Conservation (phyloP, 2,888 invertebrate species). For the Aproaerema taeniolella region DNA sequence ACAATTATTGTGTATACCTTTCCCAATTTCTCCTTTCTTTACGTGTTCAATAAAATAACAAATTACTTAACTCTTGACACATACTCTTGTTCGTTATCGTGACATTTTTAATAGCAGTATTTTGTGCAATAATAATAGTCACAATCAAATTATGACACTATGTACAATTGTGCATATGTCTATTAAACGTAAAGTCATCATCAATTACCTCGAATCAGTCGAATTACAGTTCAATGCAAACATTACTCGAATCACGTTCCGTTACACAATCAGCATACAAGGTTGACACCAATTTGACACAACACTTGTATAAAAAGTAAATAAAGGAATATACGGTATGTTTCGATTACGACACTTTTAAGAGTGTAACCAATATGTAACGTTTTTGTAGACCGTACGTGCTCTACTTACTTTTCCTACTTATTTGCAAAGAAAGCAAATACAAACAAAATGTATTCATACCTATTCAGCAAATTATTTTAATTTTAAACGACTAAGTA, state of each 20-base stretch:
- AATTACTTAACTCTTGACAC: no score
- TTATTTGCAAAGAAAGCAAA: not conserved
- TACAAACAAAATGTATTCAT: no score
- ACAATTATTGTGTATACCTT: slow-evolving; percentile 1
- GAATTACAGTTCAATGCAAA: slow-evolving; percentile 11
- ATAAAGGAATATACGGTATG: slow-evolving; percentile 18
- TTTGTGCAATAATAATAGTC: no score
- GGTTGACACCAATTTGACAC: slow-evolving; percentile 34
- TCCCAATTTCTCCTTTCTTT: no score
- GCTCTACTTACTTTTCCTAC: not conserved
- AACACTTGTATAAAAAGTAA: slow-evolving; percentile 28
- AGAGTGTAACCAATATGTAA: slow-evolving; percentile 26
- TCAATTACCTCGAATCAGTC: slow-evolving; percentile 5
- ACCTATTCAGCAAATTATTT: no score
- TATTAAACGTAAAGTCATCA: not conserved
- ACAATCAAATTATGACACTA: no score
- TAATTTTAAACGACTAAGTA: no score
- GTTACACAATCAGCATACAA: slow-evolving; percentile 12
- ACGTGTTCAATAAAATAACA: no score
- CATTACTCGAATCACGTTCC: slow-evolving; percentile 10
- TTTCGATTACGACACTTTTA: slow-evolving; percentile 19
- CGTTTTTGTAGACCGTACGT: slow-evolving; percentile 11
- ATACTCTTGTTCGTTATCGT: no score
- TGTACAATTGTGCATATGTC: no score
- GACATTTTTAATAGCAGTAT: no score